Conservation (phyloP, 2,797 vertebrate species). For the Taenioides sp. region DNA sequence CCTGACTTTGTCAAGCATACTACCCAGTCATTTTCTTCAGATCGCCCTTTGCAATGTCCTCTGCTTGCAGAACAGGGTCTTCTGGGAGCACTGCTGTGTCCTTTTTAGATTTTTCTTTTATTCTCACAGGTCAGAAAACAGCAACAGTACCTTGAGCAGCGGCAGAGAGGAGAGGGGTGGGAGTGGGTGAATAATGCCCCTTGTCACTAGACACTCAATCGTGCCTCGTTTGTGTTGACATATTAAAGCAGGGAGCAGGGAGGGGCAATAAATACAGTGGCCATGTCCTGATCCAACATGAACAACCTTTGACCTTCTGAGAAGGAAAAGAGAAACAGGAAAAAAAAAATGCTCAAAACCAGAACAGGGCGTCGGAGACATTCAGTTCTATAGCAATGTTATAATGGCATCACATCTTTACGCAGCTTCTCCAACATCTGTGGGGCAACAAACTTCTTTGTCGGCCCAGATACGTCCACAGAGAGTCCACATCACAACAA, state of each 20-base stretch:
- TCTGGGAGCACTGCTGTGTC: slow-evolving; percentile 36
- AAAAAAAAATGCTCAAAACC: slow-evolving; percentile 5
- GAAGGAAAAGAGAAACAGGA: background rate
- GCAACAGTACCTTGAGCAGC: slow-evolving; percentile 56
- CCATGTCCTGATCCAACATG: slow-evolving; percentile 52
- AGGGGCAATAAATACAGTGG: slow-evolving; percentile 66
- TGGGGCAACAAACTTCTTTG: too few species aligned
- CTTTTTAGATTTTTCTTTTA: slow-evolving; percentile 52
- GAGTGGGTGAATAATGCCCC: slow-evolving; percentile 72
- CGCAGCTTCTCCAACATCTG: too few species aligned
- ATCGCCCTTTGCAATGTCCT: slow-evolving; percentile 52
- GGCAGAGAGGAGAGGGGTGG: slow-evolving; percentile 35
- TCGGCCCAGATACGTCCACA: too few species aligned
- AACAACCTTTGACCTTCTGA: slow-evolving; percentile 51
- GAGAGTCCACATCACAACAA: too few species aligned
- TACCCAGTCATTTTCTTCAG: slow-evolving; percentile 33
- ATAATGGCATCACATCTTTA: too few species aligned
- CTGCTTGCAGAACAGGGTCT: slow-evolving; percentile 16
- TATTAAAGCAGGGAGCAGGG: slow-evolving; percentile 54
- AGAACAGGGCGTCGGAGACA: background rate
- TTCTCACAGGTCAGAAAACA: slow-evolving; percentile 39
- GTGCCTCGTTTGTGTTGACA: slow-evolving; percentile 69
- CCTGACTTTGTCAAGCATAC: slow-evolving; percentile 42
- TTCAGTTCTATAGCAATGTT: background rate
- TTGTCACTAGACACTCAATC: slow-evolving; percentile 73